Percentiles rank a stretch among this genome's conserved stretches.
Evolutionary conservation across 2,888 invertebrate genomes (phyloP).

Genomic region (Patella depressa): DNA sequence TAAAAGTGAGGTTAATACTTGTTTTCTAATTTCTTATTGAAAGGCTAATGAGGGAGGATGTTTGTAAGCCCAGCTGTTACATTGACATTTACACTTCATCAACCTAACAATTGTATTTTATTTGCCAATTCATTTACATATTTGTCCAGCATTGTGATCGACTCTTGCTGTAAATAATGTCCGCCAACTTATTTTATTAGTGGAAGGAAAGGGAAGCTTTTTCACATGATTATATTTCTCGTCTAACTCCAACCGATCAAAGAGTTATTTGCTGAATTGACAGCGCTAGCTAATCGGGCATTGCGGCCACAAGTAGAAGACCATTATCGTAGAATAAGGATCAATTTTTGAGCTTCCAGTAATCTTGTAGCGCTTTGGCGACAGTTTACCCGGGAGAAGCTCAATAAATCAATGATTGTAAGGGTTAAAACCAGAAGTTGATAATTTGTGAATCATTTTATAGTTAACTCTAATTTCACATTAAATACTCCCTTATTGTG

Average conservation of each 20-base stretch:
- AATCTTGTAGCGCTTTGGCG: not conserved
- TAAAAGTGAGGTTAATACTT: too few species aligned
- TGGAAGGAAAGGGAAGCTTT: too few species aligned
- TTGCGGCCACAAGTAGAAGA: not conserved
- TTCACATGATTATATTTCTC: too few species aligned
- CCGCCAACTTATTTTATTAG: too few species aligned
- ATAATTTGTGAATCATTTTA: conserved; percentile 1
- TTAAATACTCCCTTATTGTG: not conserved
- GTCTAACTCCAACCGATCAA: not conserved
- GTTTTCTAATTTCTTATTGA: too few species aligned
- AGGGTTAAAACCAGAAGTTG: not conserved
- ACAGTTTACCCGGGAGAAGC: not conserved
- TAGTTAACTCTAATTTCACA: not conserved
- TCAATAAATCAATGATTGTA: conserved; percentile 12
- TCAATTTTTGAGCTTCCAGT: conserved; percentile 1
- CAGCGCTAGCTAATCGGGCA: not conserved
- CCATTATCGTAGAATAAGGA: not conserved
- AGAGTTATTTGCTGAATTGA: conserved; percentile 5
- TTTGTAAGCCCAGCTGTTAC: conserved; percentile 7
- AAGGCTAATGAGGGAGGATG: too few species aligned
- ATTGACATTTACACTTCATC: not conserved
- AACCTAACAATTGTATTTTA: not conserved
- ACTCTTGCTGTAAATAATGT: too few species aligned
- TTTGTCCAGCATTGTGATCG: too few species aligned
- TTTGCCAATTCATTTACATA: too few species aligned